Percentiles rank a stretch among this genome's conserved stretches.
These are phyloP conservation scores for Clanis bilineata DNA, from an alignment of 2,888 invertebrate species.

Conservation along the genomic window DNA sequence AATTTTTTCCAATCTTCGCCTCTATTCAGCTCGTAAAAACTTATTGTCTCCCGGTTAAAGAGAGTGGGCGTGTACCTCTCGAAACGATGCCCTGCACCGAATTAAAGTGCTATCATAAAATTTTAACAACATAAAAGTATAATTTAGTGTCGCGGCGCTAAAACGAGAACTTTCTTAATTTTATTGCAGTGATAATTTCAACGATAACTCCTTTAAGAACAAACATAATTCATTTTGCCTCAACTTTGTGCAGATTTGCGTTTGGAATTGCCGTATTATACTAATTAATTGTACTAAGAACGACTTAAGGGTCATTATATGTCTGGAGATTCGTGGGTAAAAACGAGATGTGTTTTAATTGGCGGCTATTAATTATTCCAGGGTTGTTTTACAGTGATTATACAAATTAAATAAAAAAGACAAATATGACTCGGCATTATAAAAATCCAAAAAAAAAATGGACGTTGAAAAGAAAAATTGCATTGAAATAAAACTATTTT, in stretches of 20 bases:
- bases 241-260: conserved; percentile 70
- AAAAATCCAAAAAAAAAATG: neutral
- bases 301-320: conserved; percentile 66
- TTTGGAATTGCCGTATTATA: conserved; percentile 77
- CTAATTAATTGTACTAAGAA: conserved; percentile 77
- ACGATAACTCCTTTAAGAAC: conserved; percentile 74
- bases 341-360: conserved; percentile 8
- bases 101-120: conserved; percentile 45
- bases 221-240: conserved; percentile 70
- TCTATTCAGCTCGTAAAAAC: conserved; percentile 73
- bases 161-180: conserved; percentile 62
- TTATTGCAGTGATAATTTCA: conserved; percentile 71
- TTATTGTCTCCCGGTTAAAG: conserved; percentile 70
- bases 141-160: conserved; percentile 52
- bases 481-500: no score
- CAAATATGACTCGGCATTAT: neutral
- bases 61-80: conserved; percentile 50
- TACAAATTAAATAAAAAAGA: neutral
- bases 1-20: conserved; percentile 80
- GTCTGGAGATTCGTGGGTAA: conserved; percentile 48
- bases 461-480: neutral
- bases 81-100: conserved; percentile 26
- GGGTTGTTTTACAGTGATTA: neutral
- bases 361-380: neutral
- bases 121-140: conserved; percentile 52